Evolutionary conservation across 2,888 invertebrate species (phyloP).

Genomic region (Onchidella celtica): DNA sequence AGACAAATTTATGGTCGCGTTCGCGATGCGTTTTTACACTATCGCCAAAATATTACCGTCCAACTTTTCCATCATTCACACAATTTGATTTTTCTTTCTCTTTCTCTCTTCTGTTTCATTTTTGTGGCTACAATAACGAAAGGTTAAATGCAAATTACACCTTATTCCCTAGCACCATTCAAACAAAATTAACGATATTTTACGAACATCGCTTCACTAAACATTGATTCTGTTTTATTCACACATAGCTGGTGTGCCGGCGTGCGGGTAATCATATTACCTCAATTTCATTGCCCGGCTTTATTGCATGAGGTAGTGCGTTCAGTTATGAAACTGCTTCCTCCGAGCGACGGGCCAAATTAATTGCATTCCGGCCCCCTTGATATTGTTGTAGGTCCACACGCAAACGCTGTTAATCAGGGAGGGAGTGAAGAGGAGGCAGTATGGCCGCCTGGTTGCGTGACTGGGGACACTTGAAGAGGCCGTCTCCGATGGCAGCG

Average conservation of each 20-base stretch:
- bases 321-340: slow-evolving; percentile 34
- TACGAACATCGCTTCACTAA: too few species aligned
- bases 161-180: too few species aligned
- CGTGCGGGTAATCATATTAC: background rate
- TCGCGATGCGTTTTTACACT: too few species aligned
- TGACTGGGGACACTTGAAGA: background rate
- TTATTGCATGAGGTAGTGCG: background rate
- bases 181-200: too few species aligned
- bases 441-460: background rate
- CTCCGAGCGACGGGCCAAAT: slow-evolving; percentile 31
- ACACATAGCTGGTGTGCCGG: background rate
- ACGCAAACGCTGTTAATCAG: slow-evolving; percentile 33
- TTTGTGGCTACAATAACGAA: too few species aligned
- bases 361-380: slow-evolving; percentile 37
- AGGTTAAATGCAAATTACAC: too few species aligned
- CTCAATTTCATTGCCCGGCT: background rate
- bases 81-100: too few species aligned
- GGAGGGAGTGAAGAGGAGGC: background rate
- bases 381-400: background rate
- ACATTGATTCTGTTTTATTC: background rate
- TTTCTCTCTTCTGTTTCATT: too few species aligned
- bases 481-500: background rate
- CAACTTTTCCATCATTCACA: too few species aligned
- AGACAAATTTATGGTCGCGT: too few species aligned
- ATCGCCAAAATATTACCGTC: too few species aligned